Base-by-base conservation (phyloP, 2,797 vertebrate species). In the Trachurus trachurus region DNA sequence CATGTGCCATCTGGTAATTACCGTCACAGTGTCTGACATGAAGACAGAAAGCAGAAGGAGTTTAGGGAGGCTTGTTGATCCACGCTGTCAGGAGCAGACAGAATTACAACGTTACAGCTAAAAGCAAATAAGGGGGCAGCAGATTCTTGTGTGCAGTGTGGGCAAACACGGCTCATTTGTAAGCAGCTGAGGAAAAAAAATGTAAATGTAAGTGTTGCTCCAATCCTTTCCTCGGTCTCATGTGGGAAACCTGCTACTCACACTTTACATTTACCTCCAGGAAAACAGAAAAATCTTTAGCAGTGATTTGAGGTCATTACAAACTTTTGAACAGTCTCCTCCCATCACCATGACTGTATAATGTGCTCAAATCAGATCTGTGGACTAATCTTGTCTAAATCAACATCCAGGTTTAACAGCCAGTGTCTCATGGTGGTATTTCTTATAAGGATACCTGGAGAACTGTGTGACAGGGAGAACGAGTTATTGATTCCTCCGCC, bases 1-100 rank as follows among this genome's bases (percentile, higher is more conserved):
- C 83, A 80, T 79, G 79, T 72, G 73, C 73, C 81, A 80, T 91
- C 88, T 89, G 85, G 82, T 93, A 83, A 90, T 91, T 90, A 84
- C 78, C 70, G 6, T 66, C 78, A 66, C 57, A 66, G 71, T 74
- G 72, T 81, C 83, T 85, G 81, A 87, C 88, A 74, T 52, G 29
- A 63, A 78, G 81, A 88, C 85, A 70, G 85, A 60, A 78, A 87
- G 77, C 85, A 86, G 84, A 88, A 64, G 44, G 87, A 54, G 81
- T 92, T 89, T 80, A 50, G 73, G 79, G 78, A 88, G 84, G 83
- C 62, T 84, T 92, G 87, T 91, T 88, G 88, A 87, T 75, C 72
- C 74, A 5, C 6, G 29, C 80, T 89, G 86, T 86, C 86, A 68
- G 58, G 52, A 73, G 65, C 19, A 68, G 77, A 73, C 69, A 81